phyloP scores from a whole-genome alignment of 2,113 vertebrate genomes.

The Gobius niger region DNA sequence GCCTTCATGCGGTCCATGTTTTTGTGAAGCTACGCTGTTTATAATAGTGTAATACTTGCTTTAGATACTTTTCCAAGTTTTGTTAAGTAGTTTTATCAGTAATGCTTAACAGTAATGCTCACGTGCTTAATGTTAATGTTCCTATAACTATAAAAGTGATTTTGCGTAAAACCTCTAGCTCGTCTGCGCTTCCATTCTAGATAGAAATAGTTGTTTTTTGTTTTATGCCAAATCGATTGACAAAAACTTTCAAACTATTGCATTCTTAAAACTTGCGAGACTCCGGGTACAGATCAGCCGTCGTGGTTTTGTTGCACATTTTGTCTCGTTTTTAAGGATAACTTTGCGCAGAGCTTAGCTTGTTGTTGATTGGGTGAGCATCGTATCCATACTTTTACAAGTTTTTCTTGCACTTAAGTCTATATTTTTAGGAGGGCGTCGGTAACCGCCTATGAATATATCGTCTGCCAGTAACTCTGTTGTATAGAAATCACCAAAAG shows the following conservation, averaged over 20 bases:
- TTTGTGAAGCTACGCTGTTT: conserved; percentile 20
- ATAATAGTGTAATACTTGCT: conserved; percentile 16
- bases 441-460: not conserved
- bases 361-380: conserved; percentile 48
- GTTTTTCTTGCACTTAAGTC: conserved; percentile 8
- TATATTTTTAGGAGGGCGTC: not conserved
- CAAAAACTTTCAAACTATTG: not conserved
- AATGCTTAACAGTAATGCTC: not conserved
- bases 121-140: not conserved
- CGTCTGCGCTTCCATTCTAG: conserved; percentile 11
- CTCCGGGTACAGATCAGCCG: not conserved
- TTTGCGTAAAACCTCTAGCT: conserved; percentile 5
- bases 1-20: conserved; percentile 42
- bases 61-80: not conserved
- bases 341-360: conserved; percentile 44
- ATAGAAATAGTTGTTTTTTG: conserved; percentile 57
- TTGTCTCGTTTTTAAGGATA: not conserved
- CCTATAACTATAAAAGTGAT: conserved; percentile 6
- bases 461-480: conserved; percentile 8
- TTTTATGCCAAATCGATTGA: not conserved
- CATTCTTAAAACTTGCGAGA: rapidly evolving
- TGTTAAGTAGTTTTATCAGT: not conserved
- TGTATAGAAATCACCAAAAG: not conserved
- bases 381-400: conserved; percentile 24
- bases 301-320: not conserved